These are phyloP conservation scores for Muscicapa adusta DNA, from an alignment of 2,113 vertebrate genomes.

Conservation along the genomic window DNA sequence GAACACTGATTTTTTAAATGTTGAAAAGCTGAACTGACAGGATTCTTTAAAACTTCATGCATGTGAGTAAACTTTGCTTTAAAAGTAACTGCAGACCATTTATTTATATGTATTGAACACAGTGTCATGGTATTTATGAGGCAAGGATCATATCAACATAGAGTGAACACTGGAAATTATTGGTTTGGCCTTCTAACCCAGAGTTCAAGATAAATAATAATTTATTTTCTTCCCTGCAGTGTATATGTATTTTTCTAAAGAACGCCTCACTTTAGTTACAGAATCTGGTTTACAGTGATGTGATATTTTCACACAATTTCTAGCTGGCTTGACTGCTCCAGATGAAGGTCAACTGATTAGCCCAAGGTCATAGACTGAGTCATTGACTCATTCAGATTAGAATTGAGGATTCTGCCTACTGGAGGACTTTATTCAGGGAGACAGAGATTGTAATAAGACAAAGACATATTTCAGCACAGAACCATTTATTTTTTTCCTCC, in stretches of 20 bases:
- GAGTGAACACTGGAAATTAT: background rate
- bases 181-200: background rate
- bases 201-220: background rate
- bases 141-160: background rate
- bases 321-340: slow-evolving; percentile 1
- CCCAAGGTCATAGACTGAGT: slow-evolving; percentile 6
- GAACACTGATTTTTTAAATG: background rate
- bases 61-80: background rate
- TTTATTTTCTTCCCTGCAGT: background rate
- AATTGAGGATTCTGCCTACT: background rate
- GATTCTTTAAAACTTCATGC: background rate
- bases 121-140: background rate
- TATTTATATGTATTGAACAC: background rate
- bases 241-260: background rate
- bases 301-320: slow-evolving; percentile 39
- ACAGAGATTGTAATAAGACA: slow-evolving; percentile 19
- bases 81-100: background rate
- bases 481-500: background rate
- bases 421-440: background rate
- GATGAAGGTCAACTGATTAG: slow-evolving; percentile 54
- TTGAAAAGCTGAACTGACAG: background rate
- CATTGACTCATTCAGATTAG: slow-evolving; percentile 30
- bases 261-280: background rate
- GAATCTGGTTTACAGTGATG: background rate
- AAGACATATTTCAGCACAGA: slow-evolving; percentile 20